Conservation (phyloP, 2,888 invertebrate species). For the Drymonia ruficornis region DNA sequence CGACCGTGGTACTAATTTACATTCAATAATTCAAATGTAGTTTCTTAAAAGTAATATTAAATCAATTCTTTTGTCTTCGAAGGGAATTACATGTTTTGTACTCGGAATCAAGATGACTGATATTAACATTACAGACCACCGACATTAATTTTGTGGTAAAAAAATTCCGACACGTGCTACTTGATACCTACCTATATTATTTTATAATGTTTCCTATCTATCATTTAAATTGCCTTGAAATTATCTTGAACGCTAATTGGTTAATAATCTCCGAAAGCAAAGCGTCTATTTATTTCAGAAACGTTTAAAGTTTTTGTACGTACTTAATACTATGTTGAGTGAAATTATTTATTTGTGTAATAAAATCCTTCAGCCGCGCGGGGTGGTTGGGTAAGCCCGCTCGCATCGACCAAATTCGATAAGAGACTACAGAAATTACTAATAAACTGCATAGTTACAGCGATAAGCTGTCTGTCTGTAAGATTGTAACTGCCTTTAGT, state of each 20-base stretch:
- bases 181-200: background rate
- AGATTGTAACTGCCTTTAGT: too few relatives aligned
- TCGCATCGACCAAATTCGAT: too few relatives aligned
- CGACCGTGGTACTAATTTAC: too few relatives aligned
- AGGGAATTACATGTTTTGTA: conserved; percentile 20
- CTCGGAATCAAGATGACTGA: conserved; percentile 11
- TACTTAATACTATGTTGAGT: too few relatives aligned
- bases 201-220: background rate
- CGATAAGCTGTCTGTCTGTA: too few relatives aligned
- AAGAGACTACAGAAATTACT: too few relatives aligned
- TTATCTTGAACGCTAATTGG: background rate
- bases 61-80: conserved; percentile 25
- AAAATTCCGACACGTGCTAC: background rate
- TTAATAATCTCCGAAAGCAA: background rate
- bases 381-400: too few relatives aligned
- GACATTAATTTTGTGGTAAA: conserved; percentile 4
- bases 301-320: too few relatives aligned
- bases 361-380: too few relatives aligned
- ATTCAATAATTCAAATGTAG: background rate
- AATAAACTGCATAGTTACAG: too few relatives aligned
- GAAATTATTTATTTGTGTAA: too few relatives aligned
- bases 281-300: too few relatives aligned
- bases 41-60: background rate
- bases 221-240: background rate
- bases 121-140: conserved; percentile 17